These are phyloP conservation scores for Heliothis peltigera DNA, from an alignment of 2,888 invertebrate genomes.

Conservation along the genomic window DNA sequence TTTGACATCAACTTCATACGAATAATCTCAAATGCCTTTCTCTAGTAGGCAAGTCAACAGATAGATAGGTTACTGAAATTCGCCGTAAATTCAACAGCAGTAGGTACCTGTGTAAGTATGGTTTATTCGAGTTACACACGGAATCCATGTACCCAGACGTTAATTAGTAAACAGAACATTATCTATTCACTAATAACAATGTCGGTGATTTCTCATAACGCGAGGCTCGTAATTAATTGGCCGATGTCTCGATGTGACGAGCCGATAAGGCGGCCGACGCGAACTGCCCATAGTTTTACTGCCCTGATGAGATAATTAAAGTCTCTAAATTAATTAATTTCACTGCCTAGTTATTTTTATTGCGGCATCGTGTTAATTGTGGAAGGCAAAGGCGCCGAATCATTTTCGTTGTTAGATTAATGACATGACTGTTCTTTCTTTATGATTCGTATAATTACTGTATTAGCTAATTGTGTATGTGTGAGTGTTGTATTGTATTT, in stretches of 20 bases:
- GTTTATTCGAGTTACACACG: conserved; percentile 21
- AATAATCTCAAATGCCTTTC: too few species aligned
- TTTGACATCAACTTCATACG: too few species aligned
- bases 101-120: conserved; percentile 1
- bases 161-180: conserved; percentile 65
- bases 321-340: conserved; percentile 86
- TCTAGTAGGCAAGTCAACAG: too few species aligned
- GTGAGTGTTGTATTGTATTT: conserved; percentile 34
- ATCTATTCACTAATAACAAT: conserved; percentile 68
- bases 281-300: conserved; percentile 81
- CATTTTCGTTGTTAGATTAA: conserved; percentile 63
- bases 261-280: conserved; percentile 79
- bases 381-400: conserved; percentile 77
- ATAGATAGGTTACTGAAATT: too few species aligned
- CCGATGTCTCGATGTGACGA: conserved; percentile 81
- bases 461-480: conserved; percentile 44
- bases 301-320: conserved; percentile 88
- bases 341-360: conserved; percentile 81
- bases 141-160: conserved; percentile 42
- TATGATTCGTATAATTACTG: conserved; percentile 56
- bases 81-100: not conserved
- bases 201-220: conserved; percentile 82
- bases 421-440: conserved; percentile 54
- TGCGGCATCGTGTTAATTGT: conserved; percentile 79
- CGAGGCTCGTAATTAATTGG: conserved; percentile 72